A percentile compares a stretch with the other conserved stretches of the same genome.
These are phyloP conservation scores for Chiloscyllium punctatum DNA, from an alignment of 2,797 vertebrate species.

Conservation along the genomic window DNA sequence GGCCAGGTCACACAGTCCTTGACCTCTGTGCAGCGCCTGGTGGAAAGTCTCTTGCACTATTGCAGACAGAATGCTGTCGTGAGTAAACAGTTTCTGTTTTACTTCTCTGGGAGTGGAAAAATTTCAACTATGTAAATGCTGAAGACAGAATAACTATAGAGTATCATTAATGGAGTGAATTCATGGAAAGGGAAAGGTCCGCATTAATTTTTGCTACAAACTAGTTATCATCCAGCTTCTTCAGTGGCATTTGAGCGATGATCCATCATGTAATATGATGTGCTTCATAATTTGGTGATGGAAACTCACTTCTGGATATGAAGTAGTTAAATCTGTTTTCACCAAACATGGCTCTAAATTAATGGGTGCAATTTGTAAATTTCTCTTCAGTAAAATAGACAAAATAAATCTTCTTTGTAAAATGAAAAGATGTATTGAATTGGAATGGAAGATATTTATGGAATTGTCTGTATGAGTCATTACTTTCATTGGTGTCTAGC, in stretches of 20 bases:
- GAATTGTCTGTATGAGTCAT: neutral
- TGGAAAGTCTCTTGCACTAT: slow-evolving; percentile 79
- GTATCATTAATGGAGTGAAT: neutral
- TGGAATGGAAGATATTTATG: neutral
- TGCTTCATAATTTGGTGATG: neutral
- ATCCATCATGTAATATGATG: neutral
- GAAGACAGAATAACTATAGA: neutral
- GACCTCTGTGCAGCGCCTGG: slow-evolving; percentile 91
- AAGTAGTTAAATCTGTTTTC: neutral
- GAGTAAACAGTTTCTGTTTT: slow-evolving; percentile 46
- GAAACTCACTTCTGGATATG: neutral
- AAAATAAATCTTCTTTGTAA: neutral
- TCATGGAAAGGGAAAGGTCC: neutral
- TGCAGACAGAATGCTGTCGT: slow-evolving; percentile 77
- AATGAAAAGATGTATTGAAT: neutral
- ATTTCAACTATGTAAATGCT: neutral
- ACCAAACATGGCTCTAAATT: neutral
- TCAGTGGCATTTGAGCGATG: too few species aligned
- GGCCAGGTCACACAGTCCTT: slow-evolving; percentile 67
- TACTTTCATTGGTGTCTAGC: neutral
- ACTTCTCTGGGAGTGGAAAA: neutral
- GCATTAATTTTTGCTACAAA: neutral
- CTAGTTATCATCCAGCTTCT: neutral
- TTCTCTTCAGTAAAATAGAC: neutral
- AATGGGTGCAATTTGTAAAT: neutral